Base-by-base conservation (phyloP, 2,113 vertebrate species). In the Vulpes ferrilata region DNA sequence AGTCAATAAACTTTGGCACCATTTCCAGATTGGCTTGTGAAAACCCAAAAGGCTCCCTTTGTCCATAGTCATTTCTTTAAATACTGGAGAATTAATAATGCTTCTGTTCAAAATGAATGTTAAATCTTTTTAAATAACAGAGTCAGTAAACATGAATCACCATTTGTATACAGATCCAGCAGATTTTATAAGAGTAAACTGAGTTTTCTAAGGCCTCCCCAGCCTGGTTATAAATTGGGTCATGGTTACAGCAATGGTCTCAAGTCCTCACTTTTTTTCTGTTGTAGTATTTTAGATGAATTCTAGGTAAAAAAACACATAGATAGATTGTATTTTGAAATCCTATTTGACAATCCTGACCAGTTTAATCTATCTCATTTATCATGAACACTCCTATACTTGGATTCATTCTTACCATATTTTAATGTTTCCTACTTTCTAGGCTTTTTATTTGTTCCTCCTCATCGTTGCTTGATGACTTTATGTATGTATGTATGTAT, bases 41-140 rank as follows among this genome's bases (percentile, higher is more conserved):
- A 96, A 95, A 94, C 59, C 32, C 43, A 64, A 88, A 92, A 86
- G 51, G 38, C 5, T 0, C 16, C 35, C 35, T 96, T 90, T 97
- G 74, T 84, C 64, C 25, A 76, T 20, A 69, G 35, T 69, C 57
- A 65, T 79, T 92, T 89, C 67, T 73, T 96, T 43, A 94, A 71
- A 71, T 55, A 74, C 43, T 85, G 38, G 88, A 82, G 79, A 81
- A 92, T 74, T 86, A 79, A 81, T 89, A 53, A 79, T 80, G n/a
- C 13, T 73, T 74, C 74, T 94, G 27, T 67, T 89, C 73, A 86
- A 87, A 95, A 65, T 57, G 35, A 82, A 83, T 62, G 55, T 51
- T 38, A 80, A 76, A 32, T 48, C 20, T 65, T 83, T 83, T 91
- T 92, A 38, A 84, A 74, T 93, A 79, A 86, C 6, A 71, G 35